phyloP scores from a whole-genome alignment of 2,888 invertebrate genomes.

The Eledone cirrhosa region DNA sequence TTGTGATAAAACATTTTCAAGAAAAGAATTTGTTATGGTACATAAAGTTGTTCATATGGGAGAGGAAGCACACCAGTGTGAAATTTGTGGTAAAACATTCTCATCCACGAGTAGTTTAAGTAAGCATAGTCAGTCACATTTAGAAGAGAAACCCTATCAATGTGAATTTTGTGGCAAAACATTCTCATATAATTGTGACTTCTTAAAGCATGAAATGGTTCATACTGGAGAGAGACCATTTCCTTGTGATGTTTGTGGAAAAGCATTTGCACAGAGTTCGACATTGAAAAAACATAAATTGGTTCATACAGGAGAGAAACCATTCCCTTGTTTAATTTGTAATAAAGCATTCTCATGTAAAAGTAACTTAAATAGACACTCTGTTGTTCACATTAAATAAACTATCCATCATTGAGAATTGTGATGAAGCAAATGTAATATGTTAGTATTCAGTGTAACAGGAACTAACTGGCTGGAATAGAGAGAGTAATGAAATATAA shows the following conservation, averaged over 20 bases:
- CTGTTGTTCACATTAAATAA: no score
- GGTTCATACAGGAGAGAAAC: not conserved
- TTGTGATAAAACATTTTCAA: not conserved
- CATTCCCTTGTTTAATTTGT: not conserved
- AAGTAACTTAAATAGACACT: no score
- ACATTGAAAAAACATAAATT: no score
- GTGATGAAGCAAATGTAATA: no score
- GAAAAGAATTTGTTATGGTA: constrained; percentile 1
- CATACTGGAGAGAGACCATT: not conserved
- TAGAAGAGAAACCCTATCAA: not conserved
- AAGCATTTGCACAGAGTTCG: no score
- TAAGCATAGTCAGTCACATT: not conserved
- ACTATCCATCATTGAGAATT: no score
- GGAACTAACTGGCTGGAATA: no score
- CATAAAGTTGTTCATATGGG: not conserved
- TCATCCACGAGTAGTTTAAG: not conserved
- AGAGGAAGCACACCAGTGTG: not conserved
- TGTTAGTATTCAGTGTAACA: no score
- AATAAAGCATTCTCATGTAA: no score
- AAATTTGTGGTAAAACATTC: not conserved
- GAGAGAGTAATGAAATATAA: no score
- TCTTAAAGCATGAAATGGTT: not conserved
- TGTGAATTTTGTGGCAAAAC: constrained; percentile 19
- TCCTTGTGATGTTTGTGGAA: not conserved
- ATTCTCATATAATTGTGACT: not conserved